Evolutionary conservation across 2,113 vertebrate species (phyloP), one percentile per base, ranked within the genome.

Genomic region (Rhombomys opimus): DNA sequence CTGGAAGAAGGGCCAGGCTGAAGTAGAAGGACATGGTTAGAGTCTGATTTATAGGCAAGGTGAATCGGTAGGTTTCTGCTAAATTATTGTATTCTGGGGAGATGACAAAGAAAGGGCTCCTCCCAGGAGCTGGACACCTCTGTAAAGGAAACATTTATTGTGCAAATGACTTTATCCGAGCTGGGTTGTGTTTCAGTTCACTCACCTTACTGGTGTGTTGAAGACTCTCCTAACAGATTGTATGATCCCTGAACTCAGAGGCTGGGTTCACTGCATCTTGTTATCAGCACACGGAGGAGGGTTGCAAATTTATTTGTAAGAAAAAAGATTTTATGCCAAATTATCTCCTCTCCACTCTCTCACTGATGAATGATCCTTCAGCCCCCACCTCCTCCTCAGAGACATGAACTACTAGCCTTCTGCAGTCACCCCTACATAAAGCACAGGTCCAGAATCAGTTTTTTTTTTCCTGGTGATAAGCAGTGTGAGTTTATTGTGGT

Each of bases 41-140:
- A 85, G 65, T 95, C 65, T 96, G 93, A 97, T 96, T 97, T 97
- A 95, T 85, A 96, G 88, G 54, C 38, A 85, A 90, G 80, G 91
- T 94, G 89, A 92, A 91, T 94, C 81, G 72, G 59, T 68, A 76
- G 80, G 14, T 95, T 95, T 67, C 67, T 38, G 70, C 41, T 81
- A 93, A 95, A 93, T 89, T 93, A 94, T 78, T 90, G 63, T 30
- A 81, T 80, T 89, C 76, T 82, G 90, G 72, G 61, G 94, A 93
- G 80, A 61, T 72, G 84, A 96, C 87, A 96, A 22, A 32, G 27
- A 77, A 93, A 91, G 23, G 2, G 0, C 13, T 94, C 75, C 70
- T 95, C 57, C 50, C 50, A 59, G 70, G 61, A 96, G 84, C 65
- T 77, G 75, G 73, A 92, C 97, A 73, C 70, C 22, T 92, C 93